phyloP scores from a whole-genome alignment of 2,113 vertebrate genomes.

The Nycticebus coucang region DNA sequence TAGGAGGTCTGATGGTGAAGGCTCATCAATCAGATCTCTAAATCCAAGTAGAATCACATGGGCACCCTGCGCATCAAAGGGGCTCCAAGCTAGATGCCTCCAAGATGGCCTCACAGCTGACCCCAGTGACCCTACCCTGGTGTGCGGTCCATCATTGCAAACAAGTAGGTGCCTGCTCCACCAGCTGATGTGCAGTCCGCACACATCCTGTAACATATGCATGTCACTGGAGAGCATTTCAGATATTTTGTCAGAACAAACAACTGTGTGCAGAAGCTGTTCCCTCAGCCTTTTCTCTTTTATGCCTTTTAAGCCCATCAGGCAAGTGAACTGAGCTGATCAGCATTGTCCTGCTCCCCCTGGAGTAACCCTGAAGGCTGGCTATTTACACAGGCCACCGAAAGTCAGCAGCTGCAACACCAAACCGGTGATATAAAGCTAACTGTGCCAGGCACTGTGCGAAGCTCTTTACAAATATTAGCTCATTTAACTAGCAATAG shows the following conservation, averaged over 20 bases:
- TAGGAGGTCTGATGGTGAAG: neutral
- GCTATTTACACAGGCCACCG: too few relatives aligned
- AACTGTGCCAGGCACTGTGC: neutral
- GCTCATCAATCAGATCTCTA: neutral
- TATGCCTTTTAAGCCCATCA: neutral
- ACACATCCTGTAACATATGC: accelerated
- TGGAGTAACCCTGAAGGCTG: accelerated
- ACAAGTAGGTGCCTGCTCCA: neutral
- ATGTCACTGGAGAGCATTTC: accelerated
- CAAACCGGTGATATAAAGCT: too few relatives aligned
- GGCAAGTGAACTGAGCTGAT: neutral
- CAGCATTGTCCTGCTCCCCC: neutral
- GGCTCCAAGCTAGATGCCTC: neutral
- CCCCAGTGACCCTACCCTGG: neutral
- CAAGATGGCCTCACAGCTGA: neutral
- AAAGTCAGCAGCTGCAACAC: neutral
- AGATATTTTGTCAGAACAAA: neutral
- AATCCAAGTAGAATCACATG: neutral
- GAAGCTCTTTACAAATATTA: neutral
- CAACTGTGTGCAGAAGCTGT: neutral
- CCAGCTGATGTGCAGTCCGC: accelerated
- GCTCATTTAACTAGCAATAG: neutral
- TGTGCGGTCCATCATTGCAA: neutral
- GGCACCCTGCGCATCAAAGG: accelerated
- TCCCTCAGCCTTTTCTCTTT: neutral